Evolutionary conservation across 2,797 vertebrate genomes (phyloP), one percentile per base, ranked within the genome.

Genomic region (Orestias chungarensis): DNA sequence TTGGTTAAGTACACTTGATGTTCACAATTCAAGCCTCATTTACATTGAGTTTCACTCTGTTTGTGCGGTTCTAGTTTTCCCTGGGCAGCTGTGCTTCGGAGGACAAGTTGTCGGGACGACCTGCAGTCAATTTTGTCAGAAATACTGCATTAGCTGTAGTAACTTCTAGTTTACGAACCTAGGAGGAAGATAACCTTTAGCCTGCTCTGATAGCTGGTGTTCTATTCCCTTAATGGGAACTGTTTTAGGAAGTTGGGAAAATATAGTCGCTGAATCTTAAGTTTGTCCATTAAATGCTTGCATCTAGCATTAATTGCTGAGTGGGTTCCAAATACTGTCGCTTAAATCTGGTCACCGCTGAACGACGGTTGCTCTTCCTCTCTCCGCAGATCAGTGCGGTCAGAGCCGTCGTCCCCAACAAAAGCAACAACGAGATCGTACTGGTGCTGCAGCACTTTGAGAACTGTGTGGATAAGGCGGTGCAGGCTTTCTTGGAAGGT

Each of bases 401-500:
- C 52, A 93, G 97, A 47, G 96, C 97, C 0, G 93, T 99, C 4
- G 97, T 99, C 78, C 97, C 97, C 75, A 99, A 98, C 93, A 96
- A 96, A 86, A 99, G 97, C 92, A 99, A 99, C 93, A 98, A 98
- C 59, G 97, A 99, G 93, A 99, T 99, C 0, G 95, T 97, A 76
- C 89, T 99, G 70, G 97, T 99, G 82, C 88, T 99, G 82, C 97
- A 99, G 89, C 97, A 99, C 79, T 98, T 97, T 68, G 97, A 99
- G 92, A 98, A 98, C 92, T 95, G 94, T 1, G 97, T 99, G 29
- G 97, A 97, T 89, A 97, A 93, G 82, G 96, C 97, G 0, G 97
- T 98, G 62, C 97, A 99, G 76, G 97, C 97, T 3, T 99, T 99
- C 66, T 93, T 99, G 86, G 97, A 99, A 96, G 97, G 97, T 98